Evolutionary conservation across 2,888 invertebrate genomes (phyloP), one percentile per base, ranked within the genome.

Genomic region (Ferrisia virgata): DNA sequence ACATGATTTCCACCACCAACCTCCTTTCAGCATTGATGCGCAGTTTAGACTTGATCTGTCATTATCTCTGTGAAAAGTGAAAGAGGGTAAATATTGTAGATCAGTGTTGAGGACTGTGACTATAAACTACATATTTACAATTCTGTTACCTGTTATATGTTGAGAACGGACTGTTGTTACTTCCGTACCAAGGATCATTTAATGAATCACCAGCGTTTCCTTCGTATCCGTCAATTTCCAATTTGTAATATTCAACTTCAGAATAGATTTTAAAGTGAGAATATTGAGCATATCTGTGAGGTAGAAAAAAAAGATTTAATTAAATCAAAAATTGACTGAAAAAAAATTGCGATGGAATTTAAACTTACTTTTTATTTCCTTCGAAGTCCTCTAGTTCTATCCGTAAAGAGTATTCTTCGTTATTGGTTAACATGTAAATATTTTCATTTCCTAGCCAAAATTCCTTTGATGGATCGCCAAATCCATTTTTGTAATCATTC

Each of bases 1-100:
- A 88, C 96, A 96, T 0, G 95, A 96, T 88, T 96, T 95, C 96
- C 96, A 96, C 96, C 96, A 96, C 96, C 96, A 96, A 5, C 96
- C 96, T 81, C 96, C 96, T 89, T 96, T 96, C 86, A 96, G 90
- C 96, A 96, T 96, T 18, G 96, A 96, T 28, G 96, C 96, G 88
- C 96, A 96, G 89, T 96, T 96, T 87, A 96, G 90, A 85, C 95
- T 96, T 64, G 96, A 96, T 87, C 96, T 90, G 89, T 96, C 96
- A 88, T 96, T 96, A 88, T 96, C 96, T 88, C 96, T 94, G 90
- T 36, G 90, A 90, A 86, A 83, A 28, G 6, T 28, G 25, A 36
- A 33, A 33, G 13, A 33, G 15, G 22, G n/a, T 9, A 5, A 22
- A 36, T 33, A 15, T 22, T 8, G 25, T 4, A 33, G 18, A 33